Conservation (phyloP, 92 coral and sea anemone genomes). For the Siderastrea siderea region DNA sequence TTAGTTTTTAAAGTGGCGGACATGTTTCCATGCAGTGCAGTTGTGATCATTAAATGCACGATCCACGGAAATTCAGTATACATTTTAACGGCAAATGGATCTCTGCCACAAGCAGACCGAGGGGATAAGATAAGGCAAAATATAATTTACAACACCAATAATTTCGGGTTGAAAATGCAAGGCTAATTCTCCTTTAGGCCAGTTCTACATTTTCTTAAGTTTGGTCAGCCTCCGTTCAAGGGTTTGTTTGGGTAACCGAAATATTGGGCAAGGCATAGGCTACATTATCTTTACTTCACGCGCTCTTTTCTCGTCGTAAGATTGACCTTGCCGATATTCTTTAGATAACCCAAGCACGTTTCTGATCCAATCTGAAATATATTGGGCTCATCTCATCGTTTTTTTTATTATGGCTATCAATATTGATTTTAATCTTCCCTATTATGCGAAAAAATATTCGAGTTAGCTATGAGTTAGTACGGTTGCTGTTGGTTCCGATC, state of each 20-base stretch:
- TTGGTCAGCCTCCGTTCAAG: background rate
- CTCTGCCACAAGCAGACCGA: background rate
- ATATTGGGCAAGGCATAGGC: too few relatives aligned
- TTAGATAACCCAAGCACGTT: background rate
- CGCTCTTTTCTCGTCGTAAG: background rate
- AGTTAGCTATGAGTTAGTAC: background rate
- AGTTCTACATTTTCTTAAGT: background rate
- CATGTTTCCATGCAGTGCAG: background rate
- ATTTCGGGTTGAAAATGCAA: background rate
- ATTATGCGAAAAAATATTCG: background rate
- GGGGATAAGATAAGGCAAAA: background rate
- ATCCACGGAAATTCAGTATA: background rate
- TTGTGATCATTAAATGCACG: background rate
- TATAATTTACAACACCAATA: background rate
- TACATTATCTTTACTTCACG: too few relatives aligned
- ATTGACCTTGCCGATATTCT: background rate
- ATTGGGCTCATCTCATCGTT: background rate
- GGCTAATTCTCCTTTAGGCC: background rate
- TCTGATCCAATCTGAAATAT: background rate
- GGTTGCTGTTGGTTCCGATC: too few relatives aligned
- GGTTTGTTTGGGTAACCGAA: too few relatives aligned
- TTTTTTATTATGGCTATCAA: background rate
- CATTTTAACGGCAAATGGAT: background rate
- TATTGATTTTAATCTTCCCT: background rate
- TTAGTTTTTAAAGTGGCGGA: background rate